phyloP scores from a whole-genome alignment of 2,113 vertebrate species.

The Xenus cinereus region DNA sequence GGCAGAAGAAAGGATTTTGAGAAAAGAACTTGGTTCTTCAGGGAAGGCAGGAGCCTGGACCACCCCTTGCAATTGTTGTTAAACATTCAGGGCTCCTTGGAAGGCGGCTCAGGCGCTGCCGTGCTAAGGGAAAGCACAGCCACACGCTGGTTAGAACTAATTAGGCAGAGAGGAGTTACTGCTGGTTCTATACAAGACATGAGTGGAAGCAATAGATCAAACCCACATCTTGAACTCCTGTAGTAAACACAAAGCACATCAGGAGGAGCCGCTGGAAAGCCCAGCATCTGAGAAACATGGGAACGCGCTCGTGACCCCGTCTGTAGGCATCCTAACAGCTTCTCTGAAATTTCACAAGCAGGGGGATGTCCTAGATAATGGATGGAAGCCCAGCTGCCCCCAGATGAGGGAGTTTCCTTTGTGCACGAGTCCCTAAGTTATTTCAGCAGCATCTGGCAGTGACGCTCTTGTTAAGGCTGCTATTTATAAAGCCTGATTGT shows the following conservation, averaged over 20 bases:
- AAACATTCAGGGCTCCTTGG: neutral
- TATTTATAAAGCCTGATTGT: constrained; percentile 68
- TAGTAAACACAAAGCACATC: constrained; percentile 39
- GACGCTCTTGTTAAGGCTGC: constrained; percentile 23
- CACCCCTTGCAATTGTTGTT: neutral
- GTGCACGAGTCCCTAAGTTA: neutral
- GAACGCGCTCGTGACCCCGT: neutral
- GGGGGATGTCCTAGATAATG: constrained; percentile 27
- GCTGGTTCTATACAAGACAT: constrained; percentile 25
- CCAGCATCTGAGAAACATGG: neutral
- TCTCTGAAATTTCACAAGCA: constrained; percentile 34
- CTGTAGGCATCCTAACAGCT: constrained; percentile 30
- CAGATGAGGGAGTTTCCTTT: constrained; percentile 42
- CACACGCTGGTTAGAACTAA: constrained; percentile 27
- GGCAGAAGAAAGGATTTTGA: neutral
- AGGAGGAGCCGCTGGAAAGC: constrained; percentile 51
- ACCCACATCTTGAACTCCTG: constrained; percentile 35
- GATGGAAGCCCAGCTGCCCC: constrained; percentile 52
- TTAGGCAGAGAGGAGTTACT: constrained; percentile 39
- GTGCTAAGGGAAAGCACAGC: neutral
- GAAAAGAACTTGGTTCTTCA: neutral
- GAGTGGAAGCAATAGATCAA: constrained; percentile 35
- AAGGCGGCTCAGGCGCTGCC: constrained; percentile 5
- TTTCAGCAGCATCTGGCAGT: constrained; percentile 38
- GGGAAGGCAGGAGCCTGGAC: neutral